Evolutionary conservation across 2,888 invertebrate species (phyloP).

Genomic region (Eupithecia vulgata): DNA sequence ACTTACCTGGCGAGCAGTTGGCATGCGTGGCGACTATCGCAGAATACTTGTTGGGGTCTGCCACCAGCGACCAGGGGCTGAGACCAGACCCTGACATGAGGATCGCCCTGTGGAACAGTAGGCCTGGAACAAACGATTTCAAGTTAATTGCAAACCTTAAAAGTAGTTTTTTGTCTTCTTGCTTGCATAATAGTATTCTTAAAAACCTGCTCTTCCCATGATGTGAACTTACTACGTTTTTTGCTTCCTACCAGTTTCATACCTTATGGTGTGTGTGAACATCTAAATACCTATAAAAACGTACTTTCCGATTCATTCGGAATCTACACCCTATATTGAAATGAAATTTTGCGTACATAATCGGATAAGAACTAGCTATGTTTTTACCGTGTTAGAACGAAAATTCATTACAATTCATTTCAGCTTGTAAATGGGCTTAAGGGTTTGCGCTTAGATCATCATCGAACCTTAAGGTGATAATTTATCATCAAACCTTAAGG

Average conservation of each 20-base stretch:
- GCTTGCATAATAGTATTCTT: background rate
- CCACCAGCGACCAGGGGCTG: constrained; percentile 94
- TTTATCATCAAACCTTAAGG: no score
- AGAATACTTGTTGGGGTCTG: constrained; percentile 92
- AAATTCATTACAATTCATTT: no score
- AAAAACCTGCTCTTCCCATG: background rate
- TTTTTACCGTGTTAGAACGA: no score
- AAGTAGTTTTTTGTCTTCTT: background rate
- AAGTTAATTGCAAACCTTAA: background rate
- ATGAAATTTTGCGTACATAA: no score
- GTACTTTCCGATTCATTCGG: no score
- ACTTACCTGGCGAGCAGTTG: constrained; percentile 90
- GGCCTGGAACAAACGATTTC: constrained; percentile 85
- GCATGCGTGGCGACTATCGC: constrained; percentile 93
- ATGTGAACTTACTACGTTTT: background rate
- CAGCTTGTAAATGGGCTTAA: no score
- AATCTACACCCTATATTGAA: no score
- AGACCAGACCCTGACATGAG: constrained; percentile 96
- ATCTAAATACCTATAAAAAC: no score
- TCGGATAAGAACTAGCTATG: no score
- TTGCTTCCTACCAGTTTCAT: background rate
- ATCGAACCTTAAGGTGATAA: no score
- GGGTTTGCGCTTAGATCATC: no score
- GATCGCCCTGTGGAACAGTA: constrained; percentile 94
- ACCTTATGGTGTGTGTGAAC: no score